Evolutionary conservation across 2,113 vertebrate genomes (phyloP), one percentile per base, ranked within the genome.

Genomic region (Trematocara macrostoma): DNA sequence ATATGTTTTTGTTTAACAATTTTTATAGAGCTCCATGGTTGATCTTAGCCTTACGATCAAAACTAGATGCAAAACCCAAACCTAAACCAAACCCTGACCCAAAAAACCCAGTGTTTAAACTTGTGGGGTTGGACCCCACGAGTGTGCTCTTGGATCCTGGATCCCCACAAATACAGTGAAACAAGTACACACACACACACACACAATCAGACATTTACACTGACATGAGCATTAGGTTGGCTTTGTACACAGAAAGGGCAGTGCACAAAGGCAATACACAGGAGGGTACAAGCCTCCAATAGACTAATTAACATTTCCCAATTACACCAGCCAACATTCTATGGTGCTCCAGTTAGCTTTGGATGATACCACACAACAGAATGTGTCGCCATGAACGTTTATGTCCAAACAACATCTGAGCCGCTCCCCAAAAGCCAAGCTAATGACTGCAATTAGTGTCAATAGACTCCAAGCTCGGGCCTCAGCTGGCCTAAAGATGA

Each of bases 221-320:
- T 87, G 92, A 93, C 91, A 92, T 57, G 84, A 87, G 83, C 90
- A 92, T 87, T 87, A 81, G 79, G 76, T 69, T 89, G 69, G 88
- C 92, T 91, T 90, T 94, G 92, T 89, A 86, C 74, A 88, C 81
- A 90, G 93, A 86, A 94, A 95, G 91, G 92, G 93, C 92, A 95
- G 67, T 51, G 23, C 82, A 95, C 94, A 94, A 95, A 93, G 56
- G 84, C 80, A 78, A 84, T 86, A 51, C 93, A 88, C 93, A 56
- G 81, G 93, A 93, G 92, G 79, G 71, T 88, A 94, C 92, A 92
- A 88, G 90, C 91, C 87, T 94, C 94, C 93, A 95, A 89, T 87
- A 82, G 93, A 87, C 91, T 93, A 95, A 95, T 96, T 95, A 96
- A 93, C 93, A 94, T 86, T 81, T 92, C 91, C 91, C 92, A 89